Conservation (phyloP, 1,140 invertebrate species). For the Platorchestia sp. region DNA sequence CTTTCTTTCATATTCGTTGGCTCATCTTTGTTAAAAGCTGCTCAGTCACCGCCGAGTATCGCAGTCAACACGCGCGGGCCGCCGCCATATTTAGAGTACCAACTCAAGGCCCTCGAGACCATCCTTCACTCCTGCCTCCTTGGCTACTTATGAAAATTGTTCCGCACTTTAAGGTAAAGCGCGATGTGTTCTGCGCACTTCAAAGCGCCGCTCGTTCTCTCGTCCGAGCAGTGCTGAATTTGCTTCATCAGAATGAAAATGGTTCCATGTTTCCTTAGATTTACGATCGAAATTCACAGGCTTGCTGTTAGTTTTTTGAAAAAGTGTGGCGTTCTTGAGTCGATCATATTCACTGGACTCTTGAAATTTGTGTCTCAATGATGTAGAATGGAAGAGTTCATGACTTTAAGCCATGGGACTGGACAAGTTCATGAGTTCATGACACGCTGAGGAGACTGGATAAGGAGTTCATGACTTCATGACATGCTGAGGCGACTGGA, state of each 20-base stretch:
- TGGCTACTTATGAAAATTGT: not conserved
- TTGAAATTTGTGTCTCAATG: not conserved
- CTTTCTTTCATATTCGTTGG: not conserved
- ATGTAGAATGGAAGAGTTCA: not conserved
- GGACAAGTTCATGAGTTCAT: too few relatives aligned
- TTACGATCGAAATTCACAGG: not conserved
- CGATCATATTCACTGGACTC: not conserved
- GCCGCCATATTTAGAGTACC: constrained; percentile 30
- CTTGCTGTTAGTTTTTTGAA: not conserved
- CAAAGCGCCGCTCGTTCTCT: not conserved
- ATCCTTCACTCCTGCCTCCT: not conserved
- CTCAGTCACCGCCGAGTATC: not conserved
- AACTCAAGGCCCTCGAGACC: constrained; percentile 13
- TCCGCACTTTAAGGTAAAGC: not conserved
- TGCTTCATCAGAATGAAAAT: not conserved
- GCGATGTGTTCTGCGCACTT: not conserved
- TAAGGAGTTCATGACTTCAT: too few relatives aligned
- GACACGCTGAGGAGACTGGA: not conserved
- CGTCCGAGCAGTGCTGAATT: not conserved
- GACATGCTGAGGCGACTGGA: too few relatives aligned
- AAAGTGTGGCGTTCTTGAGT: not conserved
- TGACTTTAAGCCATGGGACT: not conserved
- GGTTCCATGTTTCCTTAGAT: not conserved
- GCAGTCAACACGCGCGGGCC: not conserved
- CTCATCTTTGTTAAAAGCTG: not conserved